Percentiles rank a stretch among this genome's conserved stretches.
Evolutionary conservation across 2,888 invertebrate genomes (phyloP).

Genomic region (Molorchus minor): DNA sequence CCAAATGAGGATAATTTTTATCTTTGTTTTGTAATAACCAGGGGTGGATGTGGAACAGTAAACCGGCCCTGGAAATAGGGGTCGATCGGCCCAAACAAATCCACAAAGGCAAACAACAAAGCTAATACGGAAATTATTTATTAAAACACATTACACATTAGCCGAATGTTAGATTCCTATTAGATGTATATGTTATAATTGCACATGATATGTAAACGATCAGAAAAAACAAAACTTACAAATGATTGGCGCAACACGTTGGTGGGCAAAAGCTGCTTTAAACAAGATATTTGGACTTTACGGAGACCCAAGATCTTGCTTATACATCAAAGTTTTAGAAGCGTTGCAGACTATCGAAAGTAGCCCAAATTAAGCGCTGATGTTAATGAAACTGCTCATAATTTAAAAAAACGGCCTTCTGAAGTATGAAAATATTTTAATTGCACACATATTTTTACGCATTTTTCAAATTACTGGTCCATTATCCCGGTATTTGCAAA

Average conservation of each 20-base stretch:
- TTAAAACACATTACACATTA: no score
- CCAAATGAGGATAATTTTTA: no score
- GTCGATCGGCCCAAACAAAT: no score
- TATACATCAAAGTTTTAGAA: not conserved
- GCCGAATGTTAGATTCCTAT: no score
- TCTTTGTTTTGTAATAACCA: no score
- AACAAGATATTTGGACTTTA: not conserved
- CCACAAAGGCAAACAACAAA: no score
- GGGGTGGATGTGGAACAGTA: no score
- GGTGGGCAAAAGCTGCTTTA: slow-evolving; percentile 6
- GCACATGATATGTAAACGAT: no score
- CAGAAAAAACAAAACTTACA: slow-evolving; percentile 3
- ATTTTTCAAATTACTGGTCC: not conserved
- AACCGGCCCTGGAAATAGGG: no score
- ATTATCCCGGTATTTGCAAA: not conserved
- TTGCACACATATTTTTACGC: slow-evolving; percentile 2
- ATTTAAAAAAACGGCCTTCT: not conserved
- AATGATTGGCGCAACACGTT: slow-evolving; percentile 1
- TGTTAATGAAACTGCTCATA: not conserved
- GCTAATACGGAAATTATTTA: no score
- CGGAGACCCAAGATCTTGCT: not conserved
- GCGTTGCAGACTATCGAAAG: not conserved
- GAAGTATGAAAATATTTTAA: slow-evolving; percentile 1
- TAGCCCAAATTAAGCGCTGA: not conserved
- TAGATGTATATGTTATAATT: no score